Evolutionary conservation across 1,140 invertebrate genomes (phyloP).

Genomic region (Anagrus nilaparvatae): DNA sequence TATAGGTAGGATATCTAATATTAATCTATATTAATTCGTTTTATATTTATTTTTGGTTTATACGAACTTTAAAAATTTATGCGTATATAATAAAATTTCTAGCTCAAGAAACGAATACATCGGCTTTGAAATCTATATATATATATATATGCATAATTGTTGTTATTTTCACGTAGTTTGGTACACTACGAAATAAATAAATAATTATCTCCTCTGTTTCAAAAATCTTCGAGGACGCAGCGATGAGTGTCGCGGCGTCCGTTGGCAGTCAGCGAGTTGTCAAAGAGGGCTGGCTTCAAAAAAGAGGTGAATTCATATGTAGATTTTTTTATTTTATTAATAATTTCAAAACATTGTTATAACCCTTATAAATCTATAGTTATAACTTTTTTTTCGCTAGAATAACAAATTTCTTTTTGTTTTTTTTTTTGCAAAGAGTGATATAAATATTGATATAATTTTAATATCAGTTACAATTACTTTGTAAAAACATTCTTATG

Average conservation of each 20-base stretch:
- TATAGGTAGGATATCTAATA: too few relatives aligned
- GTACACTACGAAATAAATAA: too few relatives aligned
- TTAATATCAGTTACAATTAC: neutral
- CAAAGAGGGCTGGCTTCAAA: slow-evolving; percentile 75
- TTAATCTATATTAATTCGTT: too few relatives aligned
- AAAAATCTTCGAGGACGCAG: slow-evolving; percentile 39
- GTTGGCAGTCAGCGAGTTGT: slow-evolving; percentile 45
- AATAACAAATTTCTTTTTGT: neutral
- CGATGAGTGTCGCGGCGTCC: slow-evolving; percentile 39
- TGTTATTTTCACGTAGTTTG: too few relatives aligned
- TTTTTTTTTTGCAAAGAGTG: neutral
- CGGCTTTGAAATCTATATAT: too few relatives aligned
- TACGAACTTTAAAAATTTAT: too few relatives aligned
- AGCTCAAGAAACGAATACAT: too few relatives aligned
- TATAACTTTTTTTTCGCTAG: neutral
- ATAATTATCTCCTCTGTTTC: too few relatives aligned
- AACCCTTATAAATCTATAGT: neutral
- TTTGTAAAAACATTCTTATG: neutral
- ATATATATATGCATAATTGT: too few relatives aligned
- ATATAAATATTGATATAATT: too few relatives aligned
- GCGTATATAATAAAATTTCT: too few relatives aligned
- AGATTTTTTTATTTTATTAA: slow-evolving; percentile 18
- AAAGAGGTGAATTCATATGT: slow-evolving; percentile 47
- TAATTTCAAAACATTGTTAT: neutral
- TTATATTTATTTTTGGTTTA: too few relatives aligned